These are phyloP conservation scores for Climacteris rufus DNA, from an alignment of 2,113 vertebrate genomes.

Conservation along the genomic window DNA sequence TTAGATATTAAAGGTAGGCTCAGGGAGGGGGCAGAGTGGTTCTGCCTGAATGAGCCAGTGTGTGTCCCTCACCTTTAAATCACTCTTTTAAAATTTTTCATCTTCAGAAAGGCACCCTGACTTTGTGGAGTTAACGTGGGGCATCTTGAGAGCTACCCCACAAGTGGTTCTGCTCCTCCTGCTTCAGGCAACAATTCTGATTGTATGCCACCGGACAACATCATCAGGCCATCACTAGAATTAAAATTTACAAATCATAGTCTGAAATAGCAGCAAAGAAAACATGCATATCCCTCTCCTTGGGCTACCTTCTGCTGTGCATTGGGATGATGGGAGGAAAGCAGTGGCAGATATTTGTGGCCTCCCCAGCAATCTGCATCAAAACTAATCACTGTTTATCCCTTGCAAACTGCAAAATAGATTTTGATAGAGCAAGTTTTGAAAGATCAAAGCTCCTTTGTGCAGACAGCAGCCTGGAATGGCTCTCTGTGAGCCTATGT, in stretches of 20 bases:
- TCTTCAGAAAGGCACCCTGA: neutral
- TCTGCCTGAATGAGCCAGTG: neutral
- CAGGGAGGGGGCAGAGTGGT: neutral
- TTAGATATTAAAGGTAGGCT: constrained; percentile 47
- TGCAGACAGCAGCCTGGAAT: neutral
- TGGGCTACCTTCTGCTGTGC: neutral
- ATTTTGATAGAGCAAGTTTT: neutral
- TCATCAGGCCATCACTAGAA: neutral
- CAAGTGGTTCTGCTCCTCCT: neutral
- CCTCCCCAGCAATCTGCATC: neutral
- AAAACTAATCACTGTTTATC: neutral
- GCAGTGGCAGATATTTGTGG: neutral
- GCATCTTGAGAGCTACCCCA: neutral
- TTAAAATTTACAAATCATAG: neutral
- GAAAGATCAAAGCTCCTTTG: neutral
- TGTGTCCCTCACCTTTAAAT: neutral
- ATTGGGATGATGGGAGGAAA: neutral
- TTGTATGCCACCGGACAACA: neutral
- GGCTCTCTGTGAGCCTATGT: neutral
- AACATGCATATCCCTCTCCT: neutral
- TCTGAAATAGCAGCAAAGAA: neutral
- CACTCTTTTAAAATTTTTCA: neutral
- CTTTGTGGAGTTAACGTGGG: neutral
- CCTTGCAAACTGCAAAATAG: neutral
- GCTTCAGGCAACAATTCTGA: neutral